Base-by-base conservation (phyloP, 2,797 vertebrate species). In the Serranus cabrilla region DNA sequence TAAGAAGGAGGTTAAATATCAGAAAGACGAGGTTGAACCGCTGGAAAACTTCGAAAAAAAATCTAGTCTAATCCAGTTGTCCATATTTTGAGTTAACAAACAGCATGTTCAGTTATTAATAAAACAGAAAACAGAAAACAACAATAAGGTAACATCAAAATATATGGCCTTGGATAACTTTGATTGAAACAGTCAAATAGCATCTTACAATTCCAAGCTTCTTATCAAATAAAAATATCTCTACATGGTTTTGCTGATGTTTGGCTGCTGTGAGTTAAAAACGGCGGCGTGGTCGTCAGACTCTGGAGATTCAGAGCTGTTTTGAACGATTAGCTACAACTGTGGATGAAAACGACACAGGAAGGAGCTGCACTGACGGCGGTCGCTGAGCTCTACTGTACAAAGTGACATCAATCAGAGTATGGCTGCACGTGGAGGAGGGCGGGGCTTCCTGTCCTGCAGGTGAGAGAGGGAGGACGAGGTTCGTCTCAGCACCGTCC, bases 321-420 rank as follows among this genome's bases (percentile, higher is more conserved):
- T 56, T 60, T 39, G 11, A 71, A 77, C 59, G 37, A 42, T 13
- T 25, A 39, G 74, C 82, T 85, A 78, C 57, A 46, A 51, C 55
- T 25, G 50, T 25, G 34, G 66, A 37, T 37, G 42, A 54, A 27
- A 52, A 64, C 17, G 2, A 43, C 50, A 68, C 27, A 49, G 40
- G 42, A 54, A 52, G 50, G 13, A 52, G 52, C 56, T 50, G 46
- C 45, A 25, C 37, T 17, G 31, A 17, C 8, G 47, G 27, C 34
- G 5, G 37, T 39, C 31, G 45, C 66, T 49, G 71, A 72, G 73
- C 71, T 73, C 57, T 67, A 78, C 77, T 76, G 79, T 89, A 86
- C 81, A 91, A 70, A 89, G 80, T 86, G 81, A 85, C 85, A 91
- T 93, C 87, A 87, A 75, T 82, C 58, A 74, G 69, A 67, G 77